A percentile compares a stretch with the other conserved stretches of the same genome.
These are phyloP conservation scores for Cantharis rufa DNA, from an alignment of 2,888 invertebrate species.

Conservation along the genomic window DNA sequence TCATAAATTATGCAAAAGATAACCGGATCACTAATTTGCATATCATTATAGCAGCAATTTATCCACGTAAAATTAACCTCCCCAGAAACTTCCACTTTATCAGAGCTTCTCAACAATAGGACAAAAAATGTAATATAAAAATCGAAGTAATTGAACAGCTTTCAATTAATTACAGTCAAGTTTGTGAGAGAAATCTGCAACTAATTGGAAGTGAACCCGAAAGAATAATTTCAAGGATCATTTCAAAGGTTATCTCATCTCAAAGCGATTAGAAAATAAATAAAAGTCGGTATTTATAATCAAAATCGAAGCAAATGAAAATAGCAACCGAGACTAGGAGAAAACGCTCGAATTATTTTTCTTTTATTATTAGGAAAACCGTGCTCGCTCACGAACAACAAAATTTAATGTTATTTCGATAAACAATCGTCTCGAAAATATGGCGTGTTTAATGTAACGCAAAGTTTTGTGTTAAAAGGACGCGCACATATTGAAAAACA, in stretches of 20 bases:
- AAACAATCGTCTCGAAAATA: background rate
- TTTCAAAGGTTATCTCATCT: background rate
- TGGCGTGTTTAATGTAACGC: background rate
- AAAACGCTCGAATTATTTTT: background rate
- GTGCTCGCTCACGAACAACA: background rate
- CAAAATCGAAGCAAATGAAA: background rate
- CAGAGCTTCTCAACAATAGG: background rate
- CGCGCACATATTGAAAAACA: conserved; percentile 1
- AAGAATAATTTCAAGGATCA: background rate
- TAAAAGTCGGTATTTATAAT: background rate
- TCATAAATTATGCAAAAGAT: conserved; percentile 3
- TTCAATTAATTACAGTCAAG: background rate
- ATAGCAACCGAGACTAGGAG: background rate
- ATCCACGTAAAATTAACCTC: background rate
- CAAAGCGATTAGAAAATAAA: background rate
- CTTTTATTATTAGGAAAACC: background rate
- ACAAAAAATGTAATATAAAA: background rate
- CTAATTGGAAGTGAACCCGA: background rate
- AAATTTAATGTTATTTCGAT: background rate
- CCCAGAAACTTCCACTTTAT: background rate
- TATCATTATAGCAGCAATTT: background rate
- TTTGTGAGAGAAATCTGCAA: background rate
- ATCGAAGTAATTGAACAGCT: background rate
- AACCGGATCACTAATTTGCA: conserved; percentile 1
- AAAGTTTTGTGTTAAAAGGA: background rate